phyloP scores from a whole-genome alignment of 2,888 invertebrate genomes.

The Lycocerus yunnanus region DNA sequence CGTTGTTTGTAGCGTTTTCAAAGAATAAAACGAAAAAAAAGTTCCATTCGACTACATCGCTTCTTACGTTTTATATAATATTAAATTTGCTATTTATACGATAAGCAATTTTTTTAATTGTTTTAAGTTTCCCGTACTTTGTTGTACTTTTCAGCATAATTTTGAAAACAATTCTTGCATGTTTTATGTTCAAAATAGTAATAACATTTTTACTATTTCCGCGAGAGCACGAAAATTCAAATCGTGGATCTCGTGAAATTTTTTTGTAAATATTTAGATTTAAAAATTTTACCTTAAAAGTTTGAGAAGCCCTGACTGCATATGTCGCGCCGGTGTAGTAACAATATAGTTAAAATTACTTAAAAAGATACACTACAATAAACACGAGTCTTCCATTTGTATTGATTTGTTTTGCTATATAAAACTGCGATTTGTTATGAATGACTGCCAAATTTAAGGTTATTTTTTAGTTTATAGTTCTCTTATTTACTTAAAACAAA shows the following conservation, averaged over 20 bases:
- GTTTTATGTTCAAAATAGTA: no score
- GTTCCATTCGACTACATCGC: background rate
- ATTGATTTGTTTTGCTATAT: background rate
- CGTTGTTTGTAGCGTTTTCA: background rate
- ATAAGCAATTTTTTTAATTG: no score
- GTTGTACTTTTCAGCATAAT: no score
- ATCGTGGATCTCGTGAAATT: no score
- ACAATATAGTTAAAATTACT: background rate
- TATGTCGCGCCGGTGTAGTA: background rate
- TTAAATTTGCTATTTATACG: no score
- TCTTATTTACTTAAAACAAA: background rate
- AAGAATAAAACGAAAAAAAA: background rate
- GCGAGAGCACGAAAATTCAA: no score
- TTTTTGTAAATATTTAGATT: no score
- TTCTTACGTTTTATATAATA: background rate
- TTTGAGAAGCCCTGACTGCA: background rate
- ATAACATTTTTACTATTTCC: no score
- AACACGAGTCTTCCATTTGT: conserved; percentile 3
- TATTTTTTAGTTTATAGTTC: background rate
- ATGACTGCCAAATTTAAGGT: background rate
- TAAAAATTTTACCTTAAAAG: no score
- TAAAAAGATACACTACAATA: conserved; percentile 2
- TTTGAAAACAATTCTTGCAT: no score
- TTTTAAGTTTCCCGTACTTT: no score
- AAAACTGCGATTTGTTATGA: background rate